Conservation (phyloP, 1,140 invertebrate genomes). For the Trichonephila clavata region DNA sequence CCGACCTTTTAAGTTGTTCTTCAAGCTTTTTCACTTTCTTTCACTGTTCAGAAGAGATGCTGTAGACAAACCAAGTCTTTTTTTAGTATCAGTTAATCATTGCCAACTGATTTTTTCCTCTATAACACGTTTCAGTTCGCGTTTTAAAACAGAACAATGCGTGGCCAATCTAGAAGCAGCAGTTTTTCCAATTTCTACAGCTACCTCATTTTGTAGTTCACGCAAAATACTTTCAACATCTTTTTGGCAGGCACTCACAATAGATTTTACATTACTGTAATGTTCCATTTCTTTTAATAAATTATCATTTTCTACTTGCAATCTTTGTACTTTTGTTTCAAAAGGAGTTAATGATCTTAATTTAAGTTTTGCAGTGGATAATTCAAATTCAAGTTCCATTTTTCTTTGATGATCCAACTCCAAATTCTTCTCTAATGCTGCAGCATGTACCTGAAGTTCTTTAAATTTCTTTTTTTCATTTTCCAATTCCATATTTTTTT, state of each 20-base stretch:
- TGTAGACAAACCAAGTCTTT: background rate
- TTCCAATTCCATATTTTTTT: background rate
- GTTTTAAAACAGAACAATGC: background rate
- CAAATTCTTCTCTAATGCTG: background rate
- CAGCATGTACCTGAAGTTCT: background rate
- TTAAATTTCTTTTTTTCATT: background rate
- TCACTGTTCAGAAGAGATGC: background rate
- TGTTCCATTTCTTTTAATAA: background rate
- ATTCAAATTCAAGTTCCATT: background rate
- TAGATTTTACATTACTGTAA: background rate
- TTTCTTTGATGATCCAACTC: background rate
- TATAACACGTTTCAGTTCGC: background rate
- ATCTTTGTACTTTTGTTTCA: background rate
- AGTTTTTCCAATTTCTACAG: background rate
- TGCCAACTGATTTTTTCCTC: background rate
- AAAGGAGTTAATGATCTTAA: background rate
- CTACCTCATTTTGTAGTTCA: background rate
- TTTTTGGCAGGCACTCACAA: background rate
- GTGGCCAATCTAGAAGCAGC: background rate
- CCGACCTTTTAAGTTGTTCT: background rate
- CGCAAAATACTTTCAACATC: background rate
- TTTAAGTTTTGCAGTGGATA: background rate
- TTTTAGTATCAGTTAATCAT: background rate
- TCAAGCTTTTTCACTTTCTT: background rate
- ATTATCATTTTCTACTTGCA: background rate